Percentiles rank a stretch among this genome's conserved stretches.
These are phyloP conservation scores for Macrophya annulata DNA, from an alignment of 2,888 invertebrate species.

Conservation along the genomic window DNA sequence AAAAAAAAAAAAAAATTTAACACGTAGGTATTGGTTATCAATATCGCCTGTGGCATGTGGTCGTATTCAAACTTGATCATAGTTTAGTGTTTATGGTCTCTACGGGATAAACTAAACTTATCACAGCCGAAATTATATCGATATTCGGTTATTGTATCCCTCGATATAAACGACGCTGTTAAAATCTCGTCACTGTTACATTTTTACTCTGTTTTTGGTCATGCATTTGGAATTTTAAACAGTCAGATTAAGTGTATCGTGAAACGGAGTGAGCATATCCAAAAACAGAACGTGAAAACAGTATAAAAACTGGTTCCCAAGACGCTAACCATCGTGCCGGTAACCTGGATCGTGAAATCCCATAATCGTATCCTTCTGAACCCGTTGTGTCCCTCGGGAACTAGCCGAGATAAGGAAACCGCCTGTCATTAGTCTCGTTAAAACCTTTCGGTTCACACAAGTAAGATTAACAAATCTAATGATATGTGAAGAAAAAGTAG, in stretches of 20 bases:
- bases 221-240: not conserved
- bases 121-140: constrained; percentile 10
- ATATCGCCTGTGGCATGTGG: constrained; percentile 35
- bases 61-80: constrained; percentile 40
- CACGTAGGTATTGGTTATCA: constrained; percentile 26
- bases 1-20: not conserved
- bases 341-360: constrained; percentile 33
- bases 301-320: constrained; percentile 19
- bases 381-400: constrained; percentile 22
- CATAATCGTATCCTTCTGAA: constrained; percentile 25
- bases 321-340: not conserved
- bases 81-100: not conserved
- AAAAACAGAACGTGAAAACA: not conserved
- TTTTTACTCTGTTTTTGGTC: not conserved
- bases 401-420: constrained; percentile 37
- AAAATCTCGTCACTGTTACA: not conserved
- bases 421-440: constrained; percentile 29
- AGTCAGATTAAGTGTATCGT: not conserved
- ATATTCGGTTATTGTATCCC: constrained; percentile 7
- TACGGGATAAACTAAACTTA: not conserved
- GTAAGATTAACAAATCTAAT: constrained; percentile 2
- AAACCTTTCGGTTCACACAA: constrained; percentile 22
- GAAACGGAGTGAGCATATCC: not conserved
- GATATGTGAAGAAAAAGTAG: not conserved
- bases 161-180: not conserved